Percentiles rank a stretch among this genome's conserved stretches.
Evolutionary conservation across 2,113 vertebrate species (phyloP).

Genomic region (Thryonomys swinderianus): DNA sequence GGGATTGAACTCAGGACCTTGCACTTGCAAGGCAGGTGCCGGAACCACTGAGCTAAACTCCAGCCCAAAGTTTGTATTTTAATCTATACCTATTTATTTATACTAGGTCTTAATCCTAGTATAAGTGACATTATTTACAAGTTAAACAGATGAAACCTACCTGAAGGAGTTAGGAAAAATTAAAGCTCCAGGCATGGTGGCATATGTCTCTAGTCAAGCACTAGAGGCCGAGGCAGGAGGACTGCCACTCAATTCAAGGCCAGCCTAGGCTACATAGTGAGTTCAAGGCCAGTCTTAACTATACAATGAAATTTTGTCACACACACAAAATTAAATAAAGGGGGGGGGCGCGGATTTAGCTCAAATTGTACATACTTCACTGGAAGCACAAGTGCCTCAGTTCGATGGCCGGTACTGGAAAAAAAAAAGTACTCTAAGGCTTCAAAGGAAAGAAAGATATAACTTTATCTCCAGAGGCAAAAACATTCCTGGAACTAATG

Average conservation of each 20-base stretch:
- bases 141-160: background rate
- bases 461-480: slow-evolving; percentile 44
- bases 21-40: too few species aligned
- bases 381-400: too few species aligned
- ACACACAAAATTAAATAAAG: too few species aligned
- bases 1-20: too few species aligned
- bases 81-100: background rate
- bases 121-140: slow-evolving; percentile 32
- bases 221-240: background rate
- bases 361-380: too few species aligned
- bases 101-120: background rate
- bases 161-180: slow-evolving; percentile 32
- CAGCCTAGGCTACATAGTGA: background rate
- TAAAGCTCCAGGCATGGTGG: background rate
- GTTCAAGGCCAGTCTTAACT: background rate
- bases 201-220: background rate
- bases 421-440: too few species aligned
- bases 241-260: background rate
- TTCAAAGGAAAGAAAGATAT: slow-evolving; percentile 41
- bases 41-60: too few species aligned
- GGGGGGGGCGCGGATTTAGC: too few species aligned
- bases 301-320: background rate
- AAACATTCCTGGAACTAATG: slow-evolving; percentile 50
- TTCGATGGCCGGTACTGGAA: too few species aligned
- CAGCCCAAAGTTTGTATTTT: slow-evolving; percentile 51